Conservation (phyloP, 23 tunicate genomes). For the Botrylloides violaceus region DNA sequence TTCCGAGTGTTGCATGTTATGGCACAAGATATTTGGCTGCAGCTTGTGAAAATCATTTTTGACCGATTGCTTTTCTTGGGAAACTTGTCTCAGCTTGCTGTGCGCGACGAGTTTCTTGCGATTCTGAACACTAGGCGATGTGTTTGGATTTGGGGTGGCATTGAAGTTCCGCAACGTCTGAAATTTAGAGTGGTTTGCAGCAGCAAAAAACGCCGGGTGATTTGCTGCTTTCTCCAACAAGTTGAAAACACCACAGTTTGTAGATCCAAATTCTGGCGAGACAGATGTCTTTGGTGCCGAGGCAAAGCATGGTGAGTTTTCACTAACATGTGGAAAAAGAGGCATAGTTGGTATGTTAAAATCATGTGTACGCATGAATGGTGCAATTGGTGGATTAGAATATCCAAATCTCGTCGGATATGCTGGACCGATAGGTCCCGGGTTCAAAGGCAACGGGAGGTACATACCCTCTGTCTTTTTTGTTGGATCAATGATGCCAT, state of each 20-base stretch:
- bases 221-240: neutral
- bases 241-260: neutral
- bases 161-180: neutral
- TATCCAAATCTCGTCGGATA: neutral
- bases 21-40: neutral
- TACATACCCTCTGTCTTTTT: neutral
- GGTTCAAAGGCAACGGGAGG: neutral
- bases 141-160: constrained; percentile 17
- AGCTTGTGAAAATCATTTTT: neutral
- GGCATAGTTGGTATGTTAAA: neutral
- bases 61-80: neutral
- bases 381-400: neutral
- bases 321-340: neutral
- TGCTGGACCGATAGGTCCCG: neutral
- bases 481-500: neutral
- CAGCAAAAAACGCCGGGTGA: neutral
- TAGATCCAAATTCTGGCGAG: neutral
- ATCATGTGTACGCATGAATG: neutral
- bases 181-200: neutral
- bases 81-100: constrained; percentile 39
- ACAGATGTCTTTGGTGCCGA: neutral
- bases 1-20: neutral
- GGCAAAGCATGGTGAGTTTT: neutral
- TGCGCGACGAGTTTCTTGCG: constrained; percentile 81
- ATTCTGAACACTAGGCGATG: constrained; percentile 46